These are phyloP conservation scores for Cheilosia grossa DNA, from an alignment of 2,888 invertebrate species.

Conservation along the genomic window DNA sequence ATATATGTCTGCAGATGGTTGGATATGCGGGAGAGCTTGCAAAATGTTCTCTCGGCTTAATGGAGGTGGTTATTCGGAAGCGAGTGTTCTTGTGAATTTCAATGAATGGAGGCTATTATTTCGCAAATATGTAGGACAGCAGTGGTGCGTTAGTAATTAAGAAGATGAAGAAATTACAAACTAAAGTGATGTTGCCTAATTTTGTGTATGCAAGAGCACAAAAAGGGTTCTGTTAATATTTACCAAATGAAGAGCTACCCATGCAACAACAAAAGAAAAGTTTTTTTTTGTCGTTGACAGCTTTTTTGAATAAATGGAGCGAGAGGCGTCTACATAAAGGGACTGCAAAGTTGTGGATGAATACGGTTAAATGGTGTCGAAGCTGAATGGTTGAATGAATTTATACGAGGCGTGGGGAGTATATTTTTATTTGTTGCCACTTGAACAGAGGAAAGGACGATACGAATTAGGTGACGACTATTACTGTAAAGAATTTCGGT, in stretches of 20 bases:
- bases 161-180: conserved; percentile 33
- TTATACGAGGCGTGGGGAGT: too few species aligned
- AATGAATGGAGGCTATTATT: conserved; percentile 54
- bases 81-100: conserved; percentile 36
- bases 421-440: too few species aligned
- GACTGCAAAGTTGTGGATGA: too few species aligned
- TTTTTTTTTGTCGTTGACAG: too few species aligned
- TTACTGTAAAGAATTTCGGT: too few species aligned
- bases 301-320: too few species aligned
- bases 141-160: conserved; percentile 57
- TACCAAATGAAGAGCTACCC: neutral
- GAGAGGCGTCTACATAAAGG: too few species aligned
- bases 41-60: conserved; percentile 32
- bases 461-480: too few species aligned
- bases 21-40: conserved; percentile 21
- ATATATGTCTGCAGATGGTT: conserved; percentile 28
- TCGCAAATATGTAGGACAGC: conserved; percentile 43
- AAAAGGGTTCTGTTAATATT: conserved; percentile 2
- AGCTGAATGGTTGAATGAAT: too few species aligned
- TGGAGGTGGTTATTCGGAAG: conserved; percentile 28
- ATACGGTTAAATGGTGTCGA: too few species aligned
- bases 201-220: conserved; percentile 10
- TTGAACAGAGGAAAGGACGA: too few species aligned
- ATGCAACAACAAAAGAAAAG: neutral
- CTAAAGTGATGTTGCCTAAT: conserved; percentile 27